phyloP scores from a whole-genome alignment of 30 jellyfish, hydroid and myxozoan species.

The Catostylus mosaicus region DNA sequence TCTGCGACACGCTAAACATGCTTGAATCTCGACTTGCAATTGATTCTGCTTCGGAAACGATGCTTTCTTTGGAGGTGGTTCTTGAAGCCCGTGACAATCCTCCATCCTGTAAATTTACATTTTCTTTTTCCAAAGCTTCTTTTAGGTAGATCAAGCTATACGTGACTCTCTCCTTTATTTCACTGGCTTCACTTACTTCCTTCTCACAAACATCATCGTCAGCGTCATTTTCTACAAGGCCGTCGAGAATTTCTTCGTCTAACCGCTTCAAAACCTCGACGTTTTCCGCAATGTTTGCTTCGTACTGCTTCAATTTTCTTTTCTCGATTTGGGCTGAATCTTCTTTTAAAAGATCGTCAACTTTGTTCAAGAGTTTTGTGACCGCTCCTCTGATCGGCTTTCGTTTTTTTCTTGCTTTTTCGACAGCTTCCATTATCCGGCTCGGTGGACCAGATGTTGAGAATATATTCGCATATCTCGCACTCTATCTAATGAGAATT shows the following conservation, averaged over 20 bases:
- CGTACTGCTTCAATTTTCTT: neutral
- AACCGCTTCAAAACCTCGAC: neutral
- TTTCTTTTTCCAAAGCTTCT: neutral
- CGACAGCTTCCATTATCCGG: neutral
- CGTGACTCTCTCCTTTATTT: neutral
- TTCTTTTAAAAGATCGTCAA: neutral
- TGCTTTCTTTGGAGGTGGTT: neutral
- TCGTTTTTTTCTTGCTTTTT: neutral
- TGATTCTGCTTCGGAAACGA: neutral
- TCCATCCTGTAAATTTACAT: neutral
- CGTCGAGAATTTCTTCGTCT: neutral
- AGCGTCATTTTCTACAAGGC: neutral
- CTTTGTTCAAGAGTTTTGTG: neutral
- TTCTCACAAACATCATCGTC: no score
- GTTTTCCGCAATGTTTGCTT: neutral
- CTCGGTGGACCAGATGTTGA: constrained; percentile 7
- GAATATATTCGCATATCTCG: no score
- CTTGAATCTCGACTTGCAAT: neutral
- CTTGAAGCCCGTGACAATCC: neutral
- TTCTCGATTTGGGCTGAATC: neutral
- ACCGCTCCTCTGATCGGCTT: neutral
- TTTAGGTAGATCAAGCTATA: neutral
- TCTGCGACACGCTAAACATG: neutral
- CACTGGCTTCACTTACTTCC: no score
- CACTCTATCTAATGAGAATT: no score